A percentile compares a stretch with the other conserved stretches of the same genome.
phyloP scores from a whole-genome alignment of 2,888 invertebrate genomes.

The Epirrita christyi region DNA sequence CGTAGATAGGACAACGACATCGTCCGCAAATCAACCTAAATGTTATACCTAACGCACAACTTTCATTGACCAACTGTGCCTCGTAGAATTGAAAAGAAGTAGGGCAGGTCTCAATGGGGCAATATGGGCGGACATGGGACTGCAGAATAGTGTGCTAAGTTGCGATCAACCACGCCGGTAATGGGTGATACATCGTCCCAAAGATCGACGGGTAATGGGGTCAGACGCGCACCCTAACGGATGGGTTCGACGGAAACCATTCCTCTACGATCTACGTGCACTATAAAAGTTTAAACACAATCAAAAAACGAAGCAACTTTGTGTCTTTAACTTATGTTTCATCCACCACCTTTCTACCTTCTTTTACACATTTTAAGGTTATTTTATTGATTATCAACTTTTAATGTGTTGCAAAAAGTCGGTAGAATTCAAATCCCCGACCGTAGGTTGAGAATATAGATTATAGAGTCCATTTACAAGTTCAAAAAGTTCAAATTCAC shows the following conservation, averaged over 20 bases:
- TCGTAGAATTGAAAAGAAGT: not conserved
- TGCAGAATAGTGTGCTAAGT: slow-evolving; percentile 45
- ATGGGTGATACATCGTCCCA: slow-evolving; percentile 45
- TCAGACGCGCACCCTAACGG: slow-evolving; percentile 1
- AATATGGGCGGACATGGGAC: not conserved
- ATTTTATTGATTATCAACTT: no score
- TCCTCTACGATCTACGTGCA: no score
- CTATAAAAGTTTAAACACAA: no score
- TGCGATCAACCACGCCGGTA: slow-evolving; percentile 42
- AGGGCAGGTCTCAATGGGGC: not conserved
- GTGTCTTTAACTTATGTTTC: no score
- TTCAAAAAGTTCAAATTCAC: not conserved
- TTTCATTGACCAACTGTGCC: not conserved
- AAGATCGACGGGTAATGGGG: slow-evolving; percentile 8
- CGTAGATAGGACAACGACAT: no score
- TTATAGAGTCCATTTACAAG: not conserved
- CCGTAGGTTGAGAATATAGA: not conserved
- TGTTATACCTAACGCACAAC: not conserved
- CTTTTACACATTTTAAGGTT: no score
- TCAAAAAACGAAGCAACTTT: no score
- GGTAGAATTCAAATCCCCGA: no score
- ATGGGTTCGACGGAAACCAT: not conserved
- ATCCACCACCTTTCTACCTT: no score
- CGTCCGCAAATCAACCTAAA: not conserved
- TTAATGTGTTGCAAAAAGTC: no score